Evolutionary conservation across 2,888 invertebrate species (phyloP), one percentile per base, ranked within the genome.

Genomic region (Ormia ochracea): DNA sequence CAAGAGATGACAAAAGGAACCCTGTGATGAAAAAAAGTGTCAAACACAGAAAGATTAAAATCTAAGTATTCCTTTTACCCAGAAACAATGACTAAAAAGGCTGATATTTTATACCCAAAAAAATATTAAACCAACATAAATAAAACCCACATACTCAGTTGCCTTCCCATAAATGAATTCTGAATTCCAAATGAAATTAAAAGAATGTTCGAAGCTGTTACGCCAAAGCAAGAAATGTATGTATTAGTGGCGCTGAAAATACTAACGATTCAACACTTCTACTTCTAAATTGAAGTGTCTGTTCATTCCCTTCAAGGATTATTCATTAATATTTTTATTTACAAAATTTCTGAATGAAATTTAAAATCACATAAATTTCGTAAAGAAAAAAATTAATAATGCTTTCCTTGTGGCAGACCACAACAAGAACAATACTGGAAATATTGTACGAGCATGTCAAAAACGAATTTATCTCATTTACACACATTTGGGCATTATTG

Each of bases 21-120:
- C 54, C 74, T 56, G 56, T 33, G 43, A 70, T 31, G 17, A 68
- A 33, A 68, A 63, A 69, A 80, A 73, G 76, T 80, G 80, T 80
- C 80, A 80, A 63, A 68, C 31, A 45, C 80, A 80, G 80, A 80
- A 59, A 80, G 80, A 80, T 80, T 76, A 73, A 80, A 80, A 80
- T 80, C 76, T 73, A 80, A 80, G 31, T 48, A 31, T 31, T 61
- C 54, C 48, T 76, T 61, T 76, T 48, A 45, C 17, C n/a, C 21
- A n/a, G 41, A 41, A 23, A 58, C 45, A 63, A 31, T 45, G 28
- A 56, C 63, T 31, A 65, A 52, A 54, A 58, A 73, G 9, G 26
- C 14, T 61, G 66, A 58, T 26, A 41, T 48, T n/a, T 4, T 17
- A 1, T 10, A n/a, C 4, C 58, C 43, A 61, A 61, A 28, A 70